Evolutionary conservation across 2,113 vertebrate genomes (phyloP).

Genomic region (Rostratula benghalensis): DNA sequence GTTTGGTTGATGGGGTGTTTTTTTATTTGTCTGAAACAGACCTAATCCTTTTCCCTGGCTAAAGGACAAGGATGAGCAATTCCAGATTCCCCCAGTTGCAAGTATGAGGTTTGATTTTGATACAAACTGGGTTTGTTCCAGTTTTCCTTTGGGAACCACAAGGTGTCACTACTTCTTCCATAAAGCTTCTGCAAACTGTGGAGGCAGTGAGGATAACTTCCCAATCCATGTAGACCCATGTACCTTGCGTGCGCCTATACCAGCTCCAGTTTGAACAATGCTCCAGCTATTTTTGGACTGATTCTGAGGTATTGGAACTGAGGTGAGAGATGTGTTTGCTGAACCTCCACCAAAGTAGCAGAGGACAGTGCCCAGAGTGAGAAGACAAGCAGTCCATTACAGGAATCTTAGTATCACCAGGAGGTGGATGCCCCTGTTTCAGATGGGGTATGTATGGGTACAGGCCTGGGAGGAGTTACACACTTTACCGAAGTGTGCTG

Average conservation of each 20-base stretch:
- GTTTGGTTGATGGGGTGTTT: background rate
- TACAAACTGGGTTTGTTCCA: background rate
- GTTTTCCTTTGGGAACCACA: background rate
- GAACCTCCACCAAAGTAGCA: background rate
- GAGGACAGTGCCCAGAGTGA: background rate
- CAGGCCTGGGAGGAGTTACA: background rate
- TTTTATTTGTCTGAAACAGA: background rate
- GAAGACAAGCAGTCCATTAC: background rate
- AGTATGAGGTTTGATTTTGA: background rate
- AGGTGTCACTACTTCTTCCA: conserved; percentile 34
- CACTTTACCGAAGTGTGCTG: background rate
- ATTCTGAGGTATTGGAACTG: background rate
- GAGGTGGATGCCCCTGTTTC: background rate
- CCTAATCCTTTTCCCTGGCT: background rate
- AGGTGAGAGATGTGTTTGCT: background rate
- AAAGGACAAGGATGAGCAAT: background rate
- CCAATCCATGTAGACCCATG: background rate
- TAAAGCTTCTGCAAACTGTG: background rate
- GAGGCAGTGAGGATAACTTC: background rate
- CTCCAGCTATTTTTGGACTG: background rate
- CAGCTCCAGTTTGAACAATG: background rate
- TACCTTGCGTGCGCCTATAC: background rate
- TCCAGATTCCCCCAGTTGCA: background rate
- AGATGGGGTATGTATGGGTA: background rate
- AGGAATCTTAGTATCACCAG: background rate